Conservation (phyloP, 2,113 vertebrate genomes). For the Microtus richardsoni region DNA sequence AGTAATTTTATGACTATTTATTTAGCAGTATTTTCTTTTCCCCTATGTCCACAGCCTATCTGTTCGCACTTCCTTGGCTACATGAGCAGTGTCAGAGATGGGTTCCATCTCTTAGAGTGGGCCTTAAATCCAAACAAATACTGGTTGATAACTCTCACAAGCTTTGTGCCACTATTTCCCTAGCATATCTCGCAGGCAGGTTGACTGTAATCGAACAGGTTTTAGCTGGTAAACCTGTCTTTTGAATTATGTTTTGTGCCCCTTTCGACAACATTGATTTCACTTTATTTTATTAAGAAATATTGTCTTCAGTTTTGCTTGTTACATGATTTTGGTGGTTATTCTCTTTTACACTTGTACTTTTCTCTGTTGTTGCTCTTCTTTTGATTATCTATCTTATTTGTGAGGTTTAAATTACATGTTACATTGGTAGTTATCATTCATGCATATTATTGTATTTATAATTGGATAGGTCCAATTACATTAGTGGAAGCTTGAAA, state of each 20-base stretch:
- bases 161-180: not conserved
- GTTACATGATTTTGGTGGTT: not conserved
- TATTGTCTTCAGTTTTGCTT: not conserved
- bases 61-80: not conserved
- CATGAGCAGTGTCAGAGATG: not conserved
- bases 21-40: not conserved
- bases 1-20: not conserved
- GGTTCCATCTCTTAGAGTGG: not conserved
- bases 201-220: not conserved
- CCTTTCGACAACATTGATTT: not conserved
- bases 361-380: not conserved
- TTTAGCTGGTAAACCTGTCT: not conserved
- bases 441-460: not conserved
- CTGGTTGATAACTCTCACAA: not conserved
- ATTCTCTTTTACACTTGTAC: not conserved
- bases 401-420: not conserved
- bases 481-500: not conserved
- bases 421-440: not conserved
- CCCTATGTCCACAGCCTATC: not conserved
- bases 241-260: not conserved
- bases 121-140: not conserved
- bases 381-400: not conserved
- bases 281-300: not conserved
- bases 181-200: not conserved
- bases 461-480: not conserved